A percentile compares a stretch with the other conserved stretches of the same genome.
These are phyloP conservation scores for Alaudala cheleensis DNA, from an alignment of 2,113 vertebrate genomes.

Conservation along the genomic window DNA sequence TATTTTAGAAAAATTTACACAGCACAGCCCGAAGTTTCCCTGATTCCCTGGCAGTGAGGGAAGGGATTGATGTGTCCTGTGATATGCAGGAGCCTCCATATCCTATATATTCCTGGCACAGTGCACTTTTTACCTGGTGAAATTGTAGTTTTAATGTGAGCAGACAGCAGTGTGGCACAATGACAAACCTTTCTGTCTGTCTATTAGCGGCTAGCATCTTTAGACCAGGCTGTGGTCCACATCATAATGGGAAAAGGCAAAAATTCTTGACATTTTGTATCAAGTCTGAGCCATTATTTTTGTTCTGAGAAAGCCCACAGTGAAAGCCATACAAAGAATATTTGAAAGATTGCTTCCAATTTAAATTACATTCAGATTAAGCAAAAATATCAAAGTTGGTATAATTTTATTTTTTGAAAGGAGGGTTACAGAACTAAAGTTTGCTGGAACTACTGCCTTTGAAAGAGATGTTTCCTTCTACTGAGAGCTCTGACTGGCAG, in stretches of 20 bases:
- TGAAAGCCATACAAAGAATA: neutral
- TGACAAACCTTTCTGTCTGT: neutral
- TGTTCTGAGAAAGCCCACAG: neutral
- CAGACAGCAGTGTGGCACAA: neutral
- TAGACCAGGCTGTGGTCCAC: neutral
- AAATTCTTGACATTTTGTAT: neutral
- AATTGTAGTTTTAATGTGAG: neutral
- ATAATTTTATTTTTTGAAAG: neutral
- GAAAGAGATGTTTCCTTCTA: neutral
- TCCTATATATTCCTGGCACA: neutral
- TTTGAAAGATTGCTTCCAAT: neutral
- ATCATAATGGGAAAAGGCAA: neutral
- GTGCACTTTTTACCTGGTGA: neutral
- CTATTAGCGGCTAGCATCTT: neutral
- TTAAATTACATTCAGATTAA: neutral
- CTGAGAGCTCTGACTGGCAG: neutral
- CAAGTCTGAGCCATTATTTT: neutral
- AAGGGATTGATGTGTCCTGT: neutral
- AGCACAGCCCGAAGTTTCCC: neutral
- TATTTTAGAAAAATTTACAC: neutral
- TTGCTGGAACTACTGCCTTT: neutral
- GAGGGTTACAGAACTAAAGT: neutral
- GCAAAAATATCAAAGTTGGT: neutral
- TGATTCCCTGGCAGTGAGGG: neutral
- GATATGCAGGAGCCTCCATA: neutral